phyloP scores from a whole-genome alignment of 2,113 vertebrate species.

The Pachypanchax playfairii region DNA sequence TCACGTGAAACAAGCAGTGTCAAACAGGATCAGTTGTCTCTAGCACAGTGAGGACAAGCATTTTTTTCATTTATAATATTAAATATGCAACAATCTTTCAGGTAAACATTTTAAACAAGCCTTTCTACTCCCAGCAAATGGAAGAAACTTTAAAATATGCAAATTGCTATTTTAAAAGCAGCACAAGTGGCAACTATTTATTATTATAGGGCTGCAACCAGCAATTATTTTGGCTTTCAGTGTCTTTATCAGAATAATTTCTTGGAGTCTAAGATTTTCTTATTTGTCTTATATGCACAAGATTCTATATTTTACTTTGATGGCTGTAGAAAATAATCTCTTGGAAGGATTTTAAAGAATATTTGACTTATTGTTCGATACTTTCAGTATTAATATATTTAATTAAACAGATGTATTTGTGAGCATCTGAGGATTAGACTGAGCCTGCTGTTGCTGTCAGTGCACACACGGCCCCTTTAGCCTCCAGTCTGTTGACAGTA shows the following conservation, averaged over 20 bases:
- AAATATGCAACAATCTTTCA: neutral
- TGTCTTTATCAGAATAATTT: neutral
- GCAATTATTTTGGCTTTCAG: neutral
- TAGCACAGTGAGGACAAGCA: too few relatives aligned
- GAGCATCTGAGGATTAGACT: conserved; percentile 59
- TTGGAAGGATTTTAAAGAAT: too few relatives aligned
- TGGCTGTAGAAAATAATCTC: too few relatives aligned
- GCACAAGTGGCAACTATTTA: too few relatives aligned
- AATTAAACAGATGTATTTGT: neutral
- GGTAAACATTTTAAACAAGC: neutral
- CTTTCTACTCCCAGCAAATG: neutral
- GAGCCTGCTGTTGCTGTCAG: conserved; percentile 35
- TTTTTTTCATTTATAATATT: neutral
- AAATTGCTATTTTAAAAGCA: neutral
- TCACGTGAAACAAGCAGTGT: conserved; percentile 2
- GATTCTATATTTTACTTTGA: too few relatives aligned
- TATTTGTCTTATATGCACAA: too few relatives aligned
- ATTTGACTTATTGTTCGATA: too few relatives aligned
- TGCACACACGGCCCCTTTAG: conserved; percentile 12
- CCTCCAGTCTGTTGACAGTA: conserved; percentile 42
- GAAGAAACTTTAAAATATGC: neutral
- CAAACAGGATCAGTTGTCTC: neutral
- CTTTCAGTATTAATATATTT: too few relatives aligned
- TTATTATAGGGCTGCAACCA: neutral
- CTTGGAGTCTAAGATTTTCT: too few relatives aligned